Percentiles rank a stretch among this genome's conserved stretches.
Evolutionary conservation across 2,113 vertebrate species (phyloP).

Genomic region (Marmota monax): DNA sequence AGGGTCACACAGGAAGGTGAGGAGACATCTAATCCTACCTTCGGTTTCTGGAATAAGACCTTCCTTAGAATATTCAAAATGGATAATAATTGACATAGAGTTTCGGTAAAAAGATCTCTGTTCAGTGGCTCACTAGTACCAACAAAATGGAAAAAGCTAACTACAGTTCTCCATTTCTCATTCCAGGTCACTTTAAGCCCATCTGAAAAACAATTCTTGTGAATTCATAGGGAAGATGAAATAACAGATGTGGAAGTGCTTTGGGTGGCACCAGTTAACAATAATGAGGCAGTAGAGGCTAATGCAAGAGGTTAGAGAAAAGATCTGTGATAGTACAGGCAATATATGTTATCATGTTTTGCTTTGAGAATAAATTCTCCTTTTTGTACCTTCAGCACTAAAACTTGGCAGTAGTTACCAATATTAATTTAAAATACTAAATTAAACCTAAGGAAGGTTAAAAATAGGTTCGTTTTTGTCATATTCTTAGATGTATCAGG

Average conservation of each 20-base stretch:
- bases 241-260: not conserved
- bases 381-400: not conserved
- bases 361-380: not conserved
- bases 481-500: not conserved
- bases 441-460: not conserved
- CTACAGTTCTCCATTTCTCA: not conserved
- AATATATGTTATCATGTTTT: not conserved
- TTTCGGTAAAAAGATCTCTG: not conserved
- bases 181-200: not conserved
- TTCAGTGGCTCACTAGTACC: not conserved
- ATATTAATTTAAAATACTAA: conserved; percentile 17
- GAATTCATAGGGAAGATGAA: not conserved
- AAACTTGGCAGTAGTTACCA: not conserved
- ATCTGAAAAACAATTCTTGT: not conserved
- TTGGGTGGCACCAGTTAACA: not conserved
- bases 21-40: not conserved
- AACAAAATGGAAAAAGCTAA: not conserved
- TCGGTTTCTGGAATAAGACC: not conserved
- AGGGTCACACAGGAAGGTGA: not conserved
- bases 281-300: not conserved
- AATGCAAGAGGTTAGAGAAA: not conserved
- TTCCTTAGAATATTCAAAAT: not conserved
- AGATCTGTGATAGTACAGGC: not conserved
- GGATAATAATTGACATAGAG: not conserved
- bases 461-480: not conserved